Evolutionary conservation across 1,140 invertebrate species (phyloP), one percentile per base, ranked within the genome.

Genomic region (Phymorhynchus buccinoides): DNA sequence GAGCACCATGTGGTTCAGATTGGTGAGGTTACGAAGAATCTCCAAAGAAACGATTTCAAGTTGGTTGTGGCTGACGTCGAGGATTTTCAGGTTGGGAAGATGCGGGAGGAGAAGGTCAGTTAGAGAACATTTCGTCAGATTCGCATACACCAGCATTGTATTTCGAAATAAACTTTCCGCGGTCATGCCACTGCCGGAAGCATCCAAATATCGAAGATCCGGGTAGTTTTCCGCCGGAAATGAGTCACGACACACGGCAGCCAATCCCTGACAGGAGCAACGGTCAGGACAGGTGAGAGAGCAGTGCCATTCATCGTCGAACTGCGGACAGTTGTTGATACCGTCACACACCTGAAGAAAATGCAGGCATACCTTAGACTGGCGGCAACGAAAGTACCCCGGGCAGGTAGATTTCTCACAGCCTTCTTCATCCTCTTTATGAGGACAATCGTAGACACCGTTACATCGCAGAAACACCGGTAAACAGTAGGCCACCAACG

Each of bases 271-370:
- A 32, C 71, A 84, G 42, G 68, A n/a, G 30, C 83, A 84, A 4
- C 16, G 12, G 30, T 73, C 37, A 75, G 83, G 83, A 84, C 83
- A 84, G 7, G 71, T 52, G 1, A 75, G 27, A 2, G 27, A 32
- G 48, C 83, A 84, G 0, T 16, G 12, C 71, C 44, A 68, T 37
- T 84, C 83, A 52, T 84, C 83, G 42, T 84, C 83, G 27, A 35
- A n/a, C n/a, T 73, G 66, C n/a, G 66, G 71, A 42, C 82, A 80
- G 1, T 80, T 41, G 78, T n/a, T n/a, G 14, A 44, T 22, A 35
- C 42, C 78, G 30, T 80, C 78, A 73, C 78, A 80, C 3, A 80
- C 7, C 16, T 80, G 78, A 22, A 48, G 22, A 48, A 42, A 42
- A 80, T 80, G 78, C 35, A 80, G 42, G 30, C 78, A 80, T 18